phyloP scores from a whole-genome alignment of 2,797 vertebrate species.

The Macrochelys suwanniensis region DNA sequence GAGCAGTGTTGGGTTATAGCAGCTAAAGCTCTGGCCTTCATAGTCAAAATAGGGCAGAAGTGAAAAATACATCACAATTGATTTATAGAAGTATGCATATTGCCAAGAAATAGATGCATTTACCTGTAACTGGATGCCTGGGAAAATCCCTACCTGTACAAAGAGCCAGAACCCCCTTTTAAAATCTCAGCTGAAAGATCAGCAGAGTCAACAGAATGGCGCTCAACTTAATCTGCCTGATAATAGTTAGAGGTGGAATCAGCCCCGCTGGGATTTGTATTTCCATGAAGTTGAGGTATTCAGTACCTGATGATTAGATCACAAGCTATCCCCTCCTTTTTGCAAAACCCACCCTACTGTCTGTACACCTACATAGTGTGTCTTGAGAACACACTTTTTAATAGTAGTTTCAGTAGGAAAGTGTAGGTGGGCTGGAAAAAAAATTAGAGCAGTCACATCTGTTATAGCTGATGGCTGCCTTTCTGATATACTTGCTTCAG shows the following conservation, averaged over 20 bases:
- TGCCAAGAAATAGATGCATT: conserved; percentile 2
- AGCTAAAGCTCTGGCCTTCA: background rate
- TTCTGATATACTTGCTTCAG: background rate
- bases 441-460: background rate
- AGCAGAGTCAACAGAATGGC: background rate
- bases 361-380: conserved; percentile 24
- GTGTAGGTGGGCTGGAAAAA: background rate
- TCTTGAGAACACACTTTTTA: background rate
- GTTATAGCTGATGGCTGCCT: background rate
- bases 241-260: background rate
- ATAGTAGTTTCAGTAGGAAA: rapidly evolving
- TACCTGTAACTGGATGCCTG: background rate
- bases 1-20: background rate
- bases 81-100: background rate
- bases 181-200: conserved; percentile 32
- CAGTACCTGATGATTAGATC: rapidly evolving
- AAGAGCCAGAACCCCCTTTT: conserved; percentile 8
- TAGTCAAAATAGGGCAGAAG: background rate
- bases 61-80: background rate
- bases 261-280: background rate
- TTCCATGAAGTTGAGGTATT: background rate
- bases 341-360: background rate
- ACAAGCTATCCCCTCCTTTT: background rate
- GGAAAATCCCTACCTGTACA: background rate
- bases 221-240: background rate